Percentiles rank a stretch among this genome's conserved stretches.
These are phyloP conservation scores for Stenotaenia linearis DNA, from an alignment of 2,888 invertebrate species.

Conservation along the genomic window DNA sequence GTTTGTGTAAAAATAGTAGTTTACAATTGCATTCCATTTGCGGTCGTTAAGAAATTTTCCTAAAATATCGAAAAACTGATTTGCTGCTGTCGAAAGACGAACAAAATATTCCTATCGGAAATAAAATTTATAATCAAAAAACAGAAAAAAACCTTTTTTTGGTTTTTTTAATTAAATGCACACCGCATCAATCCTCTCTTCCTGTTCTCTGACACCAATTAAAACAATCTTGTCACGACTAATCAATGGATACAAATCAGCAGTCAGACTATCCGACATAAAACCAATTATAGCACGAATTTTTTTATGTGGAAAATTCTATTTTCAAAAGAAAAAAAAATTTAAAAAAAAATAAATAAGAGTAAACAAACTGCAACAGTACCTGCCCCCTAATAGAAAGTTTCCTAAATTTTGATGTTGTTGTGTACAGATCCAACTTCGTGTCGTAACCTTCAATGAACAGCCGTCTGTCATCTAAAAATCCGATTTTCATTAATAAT, in stretches of 20 bases:
- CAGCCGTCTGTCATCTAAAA: background rate
- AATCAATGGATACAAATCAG: background rate
- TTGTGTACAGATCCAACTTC: background rate
- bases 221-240: background rate
- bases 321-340: background rate
- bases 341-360: background rate
- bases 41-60: background rate
- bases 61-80: background rate
- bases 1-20: background rate
- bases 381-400: background rate
- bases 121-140: background rate
- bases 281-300: slow-evolving; percentile 24
- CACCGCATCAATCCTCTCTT: background rate
- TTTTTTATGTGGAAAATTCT: background rate
- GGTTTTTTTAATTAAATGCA: background rate
- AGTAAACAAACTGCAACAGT: background rate
- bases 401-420: background rate
- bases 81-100: background rate
- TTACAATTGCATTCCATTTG: background rate
- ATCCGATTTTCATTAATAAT: background rate
- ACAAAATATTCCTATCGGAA: background rate
- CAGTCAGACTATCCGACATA: background rate
- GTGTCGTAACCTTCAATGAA: slow-evolving; percentile 2
- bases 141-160: too few relatives aligned
- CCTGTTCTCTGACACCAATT: slow-evolving; percentile 2